phyloP scores from a whole-genome alignment of 1,140 invertebrate genomes.

The Philotrypesis tridentata region DNA sequence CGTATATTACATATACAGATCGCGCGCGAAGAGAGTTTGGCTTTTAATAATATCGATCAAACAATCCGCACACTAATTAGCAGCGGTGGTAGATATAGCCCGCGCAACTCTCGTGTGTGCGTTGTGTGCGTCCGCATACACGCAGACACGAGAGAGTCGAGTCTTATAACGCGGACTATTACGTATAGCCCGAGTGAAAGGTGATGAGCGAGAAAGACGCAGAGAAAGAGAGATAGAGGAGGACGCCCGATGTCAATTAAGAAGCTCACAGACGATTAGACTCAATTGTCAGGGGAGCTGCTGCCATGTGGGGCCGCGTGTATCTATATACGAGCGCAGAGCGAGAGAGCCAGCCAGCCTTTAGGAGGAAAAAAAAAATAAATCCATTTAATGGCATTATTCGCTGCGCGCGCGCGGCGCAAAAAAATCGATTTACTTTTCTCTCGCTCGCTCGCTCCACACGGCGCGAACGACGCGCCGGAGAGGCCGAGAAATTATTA shows the following conservation, averaged over 20 bases:
- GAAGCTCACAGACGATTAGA: constrained; percentile 51
- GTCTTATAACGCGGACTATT: too few relatives aligned
- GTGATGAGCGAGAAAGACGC: background rate
- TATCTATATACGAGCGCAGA: constrained; percentile 45
- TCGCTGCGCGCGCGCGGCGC: background rate
- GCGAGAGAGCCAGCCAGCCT: too few relatives aligned
- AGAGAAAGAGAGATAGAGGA: background rate
- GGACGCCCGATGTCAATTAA: constrained; percentile 29
- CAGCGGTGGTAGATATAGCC: background rate
- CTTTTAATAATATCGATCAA: background rate
- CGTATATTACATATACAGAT: too few relatives aligned
- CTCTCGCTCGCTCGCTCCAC: too few relatives aligned
- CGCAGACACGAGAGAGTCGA: background rate
- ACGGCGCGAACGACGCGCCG: too few relatives aligned
- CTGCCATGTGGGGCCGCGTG: too few relatives aligned
- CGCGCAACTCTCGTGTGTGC: too few relatives aligned
- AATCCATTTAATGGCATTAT: constrained; percentile 44
- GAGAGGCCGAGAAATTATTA: constrained; percentile 7
- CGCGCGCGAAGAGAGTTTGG: too few relatives aligned
- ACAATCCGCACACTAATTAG: background rate
- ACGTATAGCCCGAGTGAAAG: background rate
- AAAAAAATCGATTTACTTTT: constrained; percentile 22
- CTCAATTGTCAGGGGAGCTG: constrained; percentile 39
- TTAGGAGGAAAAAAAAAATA: constrained; percentile 26
- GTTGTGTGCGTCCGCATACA: too few relatives aligned